Evolutionary conservation across 37 sponge, comb jelly and placozoan genomes (phyloP).

Genomic region (Aplysina aerophoba): DNA sequence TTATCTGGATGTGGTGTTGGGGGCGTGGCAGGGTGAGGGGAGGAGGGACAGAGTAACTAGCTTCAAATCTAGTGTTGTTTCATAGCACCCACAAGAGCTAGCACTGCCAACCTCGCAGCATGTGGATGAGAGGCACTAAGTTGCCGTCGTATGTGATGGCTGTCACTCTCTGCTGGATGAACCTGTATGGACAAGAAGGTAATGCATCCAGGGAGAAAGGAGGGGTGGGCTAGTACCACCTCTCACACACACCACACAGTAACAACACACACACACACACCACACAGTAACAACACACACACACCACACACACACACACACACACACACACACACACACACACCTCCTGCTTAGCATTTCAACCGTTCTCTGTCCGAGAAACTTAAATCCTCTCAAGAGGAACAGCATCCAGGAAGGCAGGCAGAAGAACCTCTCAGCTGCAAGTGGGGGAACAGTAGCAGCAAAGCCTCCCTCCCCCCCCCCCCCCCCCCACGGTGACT

Average conservation of each 20-base stretch:
- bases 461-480: too few species aligned
- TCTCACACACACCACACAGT: too few species aligned
- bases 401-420: slow-evolving; percentile 34
- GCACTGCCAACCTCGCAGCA: slow-evolving; percentile 55
- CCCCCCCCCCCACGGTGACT: too few species aligned
- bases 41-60: too few species aligned
- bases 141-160: slow-evolving; percentile 23
- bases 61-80: too few species aligned
- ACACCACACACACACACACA: neutral
- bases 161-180: neutral
- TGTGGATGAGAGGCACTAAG: slow-evolving; percentile 40
- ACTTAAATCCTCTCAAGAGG: slow-evolving; percentile 37
- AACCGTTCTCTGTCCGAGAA: slow-evolving; percentile 46
- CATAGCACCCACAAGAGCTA: neutral
- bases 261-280: too few species aligned
- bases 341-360: slow-evolving; percentile 20
- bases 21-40: too few species aligned
- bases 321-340: neutral
- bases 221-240: too few species aligned
- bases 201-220: too few species aligned
- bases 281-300: neutral
- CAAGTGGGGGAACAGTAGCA: too few species aligned
- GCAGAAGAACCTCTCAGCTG: slow-evolving; percentile 43
- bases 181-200: neutral
- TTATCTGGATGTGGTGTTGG: neutral